A percentile compares a stretch with the other conserved stretches of the same genome.
These are phyloP conservation scores for Pemphigus obesinymphae DNA, from an alignment of 1,140 invertebrate genomes.

Conservation along the genomic window DNA sequence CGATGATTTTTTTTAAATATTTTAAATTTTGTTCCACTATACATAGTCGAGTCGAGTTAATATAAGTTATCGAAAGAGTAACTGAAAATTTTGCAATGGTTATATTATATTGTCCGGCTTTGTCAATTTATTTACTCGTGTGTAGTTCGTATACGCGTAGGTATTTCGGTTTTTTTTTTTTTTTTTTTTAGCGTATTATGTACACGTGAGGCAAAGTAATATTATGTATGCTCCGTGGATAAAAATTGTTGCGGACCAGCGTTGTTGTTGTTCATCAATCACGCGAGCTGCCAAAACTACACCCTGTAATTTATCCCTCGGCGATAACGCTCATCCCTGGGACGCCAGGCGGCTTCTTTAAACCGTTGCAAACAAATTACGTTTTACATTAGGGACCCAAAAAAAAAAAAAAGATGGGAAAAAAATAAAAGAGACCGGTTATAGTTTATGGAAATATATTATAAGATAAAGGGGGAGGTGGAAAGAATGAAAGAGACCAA, in stretches of 20 bases:
- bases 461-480: background rate
- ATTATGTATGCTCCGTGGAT: background rate
- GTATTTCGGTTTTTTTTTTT: background rate
- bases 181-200: background rate
- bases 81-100: too few species aligned
- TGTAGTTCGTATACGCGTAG: too few species aligned
- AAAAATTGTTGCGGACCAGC: background rate
- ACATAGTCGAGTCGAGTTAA: too few species aligned
- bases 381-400: constrained; percentile 37
- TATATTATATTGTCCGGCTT: too few species aligned
- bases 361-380: constrained; percentile 38
- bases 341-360: constrained; percentile 11
- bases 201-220: background rate
- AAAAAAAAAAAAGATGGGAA: background rate
- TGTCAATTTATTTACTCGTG: too few species aligned
- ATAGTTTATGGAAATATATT: constrained; percentile 36
- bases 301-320: constrained; percentile 40
- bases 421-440: constrained; percentile 21
- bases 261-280: constrained; percentile 4
- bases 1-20: too few species aligned
- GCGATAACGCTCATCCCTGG: constrained; percentile 35
- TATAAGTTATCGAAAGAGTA: too few species aligned
- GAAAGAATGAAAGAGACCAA: background rate
- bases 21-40: too few species aligned
- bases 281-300: constrained; percentile 27